Percentiles rank a stretch among this genome's conserved stretches.
These are phyloP conservation scores for Machaerirhynchus nigripectus DNA, from an alignment of 2,113 vertebrate genomes.

Conservation along the genomic window DNA sequence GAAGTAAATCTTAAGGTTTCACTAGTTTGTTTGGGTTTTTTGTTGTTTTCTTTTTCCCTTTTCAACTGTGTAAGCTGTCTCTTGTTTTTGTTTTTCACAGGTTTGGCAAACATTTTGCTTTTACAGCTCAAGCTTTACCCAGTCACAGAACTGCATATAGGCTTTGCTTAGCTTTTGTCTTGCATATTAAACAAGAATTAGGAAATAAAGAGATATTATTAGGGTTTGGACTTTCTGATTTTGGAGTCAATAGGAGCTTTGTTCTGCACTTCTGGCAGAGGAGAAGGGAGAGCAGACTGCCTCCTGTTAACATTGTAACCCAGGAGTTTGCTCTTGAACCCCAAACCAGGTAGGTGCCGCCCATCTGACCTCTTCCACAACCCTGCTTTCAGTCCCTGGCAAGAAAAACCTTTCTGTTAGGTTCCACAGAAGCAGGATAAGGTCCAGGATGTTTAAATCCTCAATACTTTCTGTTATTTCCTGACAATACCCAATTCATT, in stretches of 20 bases:
- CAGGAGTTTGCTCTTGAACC: neutral
- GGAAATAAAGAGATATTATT: neutral
- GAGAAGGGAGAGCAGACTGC: neutral
- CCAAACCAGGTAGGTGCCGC: neutral
- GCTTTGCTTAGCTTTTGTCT: conserved; percentile 3
- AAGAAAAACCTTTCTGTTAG: neutral
- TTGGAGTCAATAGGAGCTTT: neutral
- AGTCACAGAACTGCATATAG: neutral
- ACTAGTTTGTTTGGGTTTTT: neutral
- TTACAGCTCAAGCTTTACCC: neutral
- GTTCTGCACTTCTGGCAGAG: neutral
- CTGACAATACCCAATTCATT: conserved; percentile 54
- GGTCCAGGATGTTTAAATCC: conserved; percentile 27
- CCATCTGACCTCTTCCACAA: conserved; percentile 41
- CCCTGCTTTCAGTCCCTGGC: neutral
- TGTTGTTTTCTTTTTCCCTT: neutral
- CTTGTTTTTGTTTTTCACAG: neutral
- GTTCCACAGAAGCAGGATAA: conserved; percentile 14
- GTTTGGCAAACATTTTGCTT: neutral
- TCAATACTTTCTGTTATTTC: conserved; percentile 48
- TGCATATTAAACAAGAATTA: neutral
- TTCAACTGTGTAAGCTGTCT: neutral
- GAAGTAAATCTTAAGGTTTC: neutral
- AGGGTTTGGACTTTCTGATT: neutral
- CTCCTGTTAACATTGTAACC: neutral